Conservation (phyloP, 2,797 vertebrate genomes). For the Phoebastria nigripes region DNA sequence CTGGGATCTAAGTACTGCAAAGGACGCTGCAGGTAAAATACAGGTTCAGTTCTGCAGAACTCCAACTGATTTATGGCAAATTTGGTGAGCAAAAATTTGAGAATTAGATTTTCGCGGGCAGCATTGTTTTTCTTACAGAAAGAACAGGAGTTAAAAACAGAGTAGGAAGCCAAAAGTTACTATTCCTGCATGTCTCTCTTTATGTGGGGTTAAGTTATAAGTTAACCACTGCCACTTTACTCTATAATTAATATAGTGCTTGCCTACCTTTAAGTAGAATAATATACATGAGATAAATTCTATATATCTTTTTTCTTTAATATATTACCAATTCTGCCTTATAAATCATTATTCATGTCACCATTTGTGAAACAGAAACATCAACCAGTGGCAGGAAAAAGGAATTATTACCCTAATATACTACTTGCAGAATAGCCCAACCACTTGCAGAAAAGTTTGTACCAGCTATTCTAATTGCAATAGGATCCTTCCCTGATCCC, state of each 20-base stretch:
- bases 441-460: not conserved
- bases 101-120: not conserved
- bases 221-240: not conserved
- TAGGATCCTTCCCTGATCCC: not conserved
- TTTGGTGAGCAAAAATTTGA: not conserved
- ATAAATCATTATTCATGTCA: not conserved
- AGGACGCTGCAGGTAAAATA: not conserved
- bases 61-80: not conserved
- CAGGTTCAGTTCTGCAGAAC: not conserved
- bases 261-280: not conserved
- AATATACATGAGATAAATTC: not conserved
- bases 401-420: not conserved
- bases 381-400: not conserved
- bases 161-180: not conserved
- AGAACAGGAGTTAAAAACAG: not conserved
- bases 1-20: not conserved
- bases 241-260: not conserved
- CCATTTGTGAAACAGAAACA: not conserved
- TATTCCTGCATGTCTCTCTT: not conserved
- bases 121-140: not conserved
- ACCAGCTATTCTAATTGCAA: not conserved
- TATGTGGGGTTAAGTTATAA: not conserved
- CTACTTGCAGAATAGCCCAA: not conserved
- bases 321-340: not conserved
- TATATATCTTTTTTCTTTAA: not conserved